Evolutionary conservation across 2,113 vertebrate genomes (phyloP).

Genomic region (cat (Felis catus)): F.catus_Fca126_mat1.0 CM031411.1:85019001-85019500

Average conservation of each 20-base stretch:
- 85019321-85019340: background rate
- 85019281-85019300: background rate
- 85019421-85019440: no score
- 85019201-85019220: background rate
- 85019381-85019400: background rate
- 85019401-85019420: background rate
- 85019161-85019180: conserved; percentile 8
- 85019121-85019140: background rate
- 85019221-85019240: background rate
- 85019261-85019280: background rate
- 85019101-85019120: background rate
- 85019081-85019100: background rate
- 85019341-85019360: background rate
- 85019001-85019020: conserved; percentile 71
- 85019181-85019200: background rate
- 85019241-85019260: background rate
- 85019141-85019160: background rate
- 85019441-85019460: no score
- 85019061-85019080: conserved; percentile 73
- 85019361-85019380: conserved; percentile 1
- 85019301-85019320: background rate
- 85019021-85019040: conserved; percentile 61
- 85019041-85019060: conserved; percentile 70
- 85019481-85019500: no score
- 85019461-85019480: no score